Conservation (phyloP, 2,113 vertebrate genomes). For the Rousettus leschenaultii region DNA sequence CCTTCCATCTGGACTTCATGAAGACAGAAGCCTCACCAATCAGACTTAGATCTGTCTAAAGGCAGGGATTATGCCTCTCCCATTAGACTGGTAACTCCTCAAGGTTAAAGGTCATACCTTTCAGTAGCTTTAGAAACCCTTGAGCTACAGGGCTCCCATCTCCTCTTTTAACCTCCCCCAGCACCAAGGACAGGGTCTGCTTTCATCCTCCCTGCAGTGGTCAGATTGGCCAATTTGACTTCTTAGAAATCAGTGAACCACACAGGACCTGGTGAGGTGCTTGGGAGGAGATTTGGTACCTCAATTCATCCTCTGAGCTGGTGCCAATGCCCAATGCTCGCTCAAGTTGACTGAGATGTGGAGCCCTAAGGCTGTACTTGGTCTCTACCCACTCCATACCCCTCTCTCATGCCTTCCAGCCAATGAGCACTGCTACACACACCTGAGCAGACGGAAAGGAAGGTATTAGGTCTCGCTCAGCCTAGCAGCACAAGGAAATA, state of each 20-base stretch:
- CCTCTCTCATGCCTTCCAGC: not conserved
- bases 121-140: not conserved
- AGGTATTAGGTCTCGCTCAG: not conserved
- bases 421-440: accelerated
- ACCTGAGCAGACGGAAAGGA: not conserved
- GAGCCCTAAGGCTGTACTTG: not conserved
- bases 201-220: not conserved
- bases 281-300: not conserved
- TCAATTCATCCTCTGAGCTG: not conserved
- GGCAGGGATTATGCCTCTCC: not conserved
- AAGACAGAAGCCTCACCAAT: not conserved
- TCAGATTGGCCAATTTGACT: not conserved
- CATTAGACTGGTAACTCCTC: not conserved
- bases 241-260: not conserved
- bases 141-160: too few species aligned
- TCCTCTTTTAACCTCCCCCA: not conserved
- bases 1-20: not conserved
- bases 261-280: not conserved
- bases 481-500: not conserved
- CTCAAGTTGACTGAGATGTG: not conserved
- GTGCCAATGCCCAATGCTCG: not conserved
- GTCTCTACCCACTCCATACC: not conserved
- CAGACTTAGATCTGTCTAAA: not conserved
- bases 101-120: not conserved
- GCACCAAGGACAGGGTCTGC: not conserved